A percentile compares a stretch with the other conserved stretches of the same genome.
Evolutionary conservation across 2,113 vertebrate species (phyloP).

Genomic region (Procavia capensis): DNA sequence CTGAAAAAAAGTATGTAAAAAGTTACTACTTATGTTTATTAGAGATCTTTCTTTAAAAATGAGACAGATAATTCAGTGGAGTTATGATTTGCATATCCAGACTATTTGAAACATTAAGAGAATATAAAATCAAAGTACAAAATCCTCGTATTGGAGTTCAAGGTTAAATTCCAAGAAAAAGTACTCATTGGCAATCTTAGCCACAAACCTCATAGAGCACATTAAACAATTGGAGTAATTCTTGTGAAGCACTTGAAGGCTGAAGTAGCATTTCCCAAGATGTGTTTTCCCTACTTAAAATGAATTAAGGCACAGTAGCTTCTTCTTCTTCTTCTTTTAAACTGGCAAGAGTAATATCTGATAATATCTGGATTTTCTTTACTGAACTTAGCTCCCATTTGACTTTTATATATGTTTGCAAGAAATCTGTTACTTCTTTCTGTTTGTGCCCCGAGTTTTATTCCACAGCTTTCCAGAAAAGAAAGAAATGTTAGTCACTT

Average conservation of each 20-base stretch:
- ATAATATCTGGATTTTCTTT: background rate
- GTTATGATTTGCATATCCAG: background rate
- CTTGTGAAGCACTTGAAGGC: background rate
- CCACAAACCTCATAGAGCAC: background rate
- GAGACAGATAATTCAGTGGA: background rate
- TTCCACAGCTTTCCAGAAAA: background rate
- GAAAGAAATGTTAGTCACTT: constrained; percentile 66
- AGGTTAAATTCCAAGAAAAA: constrained; percentile 13
- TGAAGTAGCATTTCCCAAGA: background rate
- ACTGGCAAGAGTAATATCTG: background rate
- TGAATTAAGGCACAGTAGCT: background rate
- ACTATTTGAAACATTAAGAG: background rate
- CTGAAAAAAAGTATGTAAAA: background rate
- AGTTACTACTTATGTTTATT: background rate
- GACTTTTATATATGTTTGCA: constrained; percentile 31
- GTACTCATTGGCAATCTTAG: background rate
- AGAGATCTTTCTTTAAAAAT: background rate
- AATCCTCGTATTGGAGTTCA: background rate
- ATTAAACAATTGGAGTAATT: background rate
- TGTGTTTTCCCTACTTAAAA: background rate
- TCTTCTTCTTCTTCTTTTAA: background rate
- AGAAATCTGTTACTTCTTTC: background rate
- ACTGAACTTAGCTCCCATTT: constrained; percentile 1
- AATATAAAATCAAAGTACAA: background rate
- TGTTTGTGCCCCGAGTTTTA: constrained; percentile 47